phyloP scores from a whole-genome alignment of 2,888 invertebrate genomes.

The Plemyria rubiginata region DNA sequence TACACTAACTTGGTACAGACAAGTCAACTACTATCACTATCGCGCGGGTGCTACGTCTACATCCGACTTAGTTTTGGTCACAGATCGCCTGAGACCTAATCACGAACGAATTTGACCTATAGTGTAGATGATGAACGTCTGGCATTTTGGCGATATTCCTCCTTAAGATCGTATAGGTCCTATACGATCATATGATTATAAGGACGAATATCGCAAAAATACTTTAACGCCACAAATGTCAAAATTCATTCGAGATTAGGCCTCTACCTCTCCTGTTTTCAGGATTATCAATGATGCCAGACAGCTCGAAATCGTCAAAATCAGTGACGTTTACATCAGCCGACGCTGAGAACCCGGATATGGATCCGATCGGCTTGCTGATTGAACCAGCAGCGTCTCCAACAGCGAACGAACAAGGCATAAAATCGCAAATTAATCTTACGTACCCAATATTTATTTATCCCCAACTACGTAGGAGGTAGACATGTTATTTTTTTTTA shows the following conservation, averaged over 20 bases:
- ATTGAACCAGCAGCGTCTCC: constrained; percentile 57
- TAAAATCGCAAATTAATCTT: not conserved
- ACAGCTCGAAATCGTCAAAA: constrained; percentile 68
- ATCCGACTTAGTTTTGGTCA: not conserved
- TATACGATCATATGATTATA: no score
- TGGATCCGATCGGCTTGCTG: constrained; percentile 55
- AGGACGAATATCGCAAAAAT: no score
- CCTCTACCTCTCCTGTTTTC: not conserved
- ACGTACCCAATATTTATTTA: not conserved
- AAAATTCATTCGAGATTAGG: no score
- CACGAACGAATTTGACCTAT: no score
- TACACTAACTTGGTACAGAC: not conserved
- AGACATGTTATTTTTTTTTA: not conserved
- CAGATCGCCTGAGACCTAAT: not conserved
- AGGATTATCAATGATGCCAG: constrained; percentile 44
- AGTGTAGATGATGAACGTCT: no score
- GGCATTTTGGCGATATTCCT: no score
- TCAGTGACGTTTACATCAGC: constrained; percentile 70
- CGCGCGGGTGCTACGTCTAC: not conserved
- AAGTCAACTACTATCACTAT: not conserved
- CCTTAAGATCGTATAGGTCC: no score
- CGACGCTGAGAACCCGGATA: constrained; percentile 45
- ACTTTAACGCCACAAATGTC: no score
- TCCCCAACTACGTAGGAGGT: not conserved
- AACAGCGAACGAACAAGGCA: constrained; percentile 39